Percentiles rank a stretch among this genome's conserved stretches.
phyloP scores from a whole-genome alignment of 2,888 invertebrate genomes.

The Sclerodermus sp. region DNA sequence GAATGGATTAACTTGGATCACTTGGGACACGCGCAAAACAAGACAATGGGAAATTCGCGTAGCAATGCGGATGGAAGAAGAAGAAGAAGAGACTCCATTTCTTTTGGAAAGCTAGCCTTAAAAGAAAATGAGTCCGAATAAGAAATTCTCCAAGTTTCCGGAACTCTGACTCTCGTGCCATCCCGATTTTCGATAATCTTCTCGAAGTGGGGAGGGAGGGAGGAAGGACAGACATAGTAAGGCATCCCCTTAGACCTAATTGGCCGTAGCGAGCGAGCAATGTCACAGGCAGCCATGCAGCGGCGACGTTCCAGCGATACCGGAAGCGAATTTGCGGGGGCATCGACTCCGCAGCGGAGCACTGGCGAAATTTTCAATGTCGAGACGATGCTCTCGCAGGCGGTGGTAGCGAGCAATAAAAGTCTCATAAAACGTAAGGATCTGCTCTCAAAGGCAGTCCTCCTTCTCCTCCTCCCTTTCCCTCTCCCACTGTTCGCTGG shows the following conservation, averaged over 20 bases:
- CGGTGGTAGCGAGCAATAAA: constrained; percentile 18
- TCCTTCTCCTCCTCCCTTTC: neutral
- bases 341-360: neutral
- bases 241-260: constrained; percentile 13
- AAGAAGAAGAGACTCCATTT: no score
- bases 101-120: no score
- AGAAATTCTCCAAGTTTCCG: constrained; percentile 6
- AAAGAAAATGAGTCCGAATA: neutral
- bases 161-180: neutral
- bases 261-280: constrained; percentile 3
- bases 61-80: neutral
- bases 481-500: neutral
- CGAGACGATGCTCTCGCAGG: no score
- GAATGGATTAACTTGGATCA: no score
- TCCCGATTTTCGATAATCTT: constrained; percentile 15
- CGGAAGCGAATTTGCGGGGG: constrained; percentile 10
- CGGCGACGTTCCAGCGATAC: neutral
- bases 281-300: neutral
- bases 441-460: constrained; percentile 6
- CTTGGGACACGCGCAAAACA: no score
- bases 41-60: no score
- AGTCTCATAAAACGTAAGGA: constrained; percentile 18
- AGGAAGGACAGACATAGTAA: no score
- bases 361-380: constrained; percentile 11
- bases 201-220: neutral